A percentile compares a stretch with the other conserved stretches of the same genome.
phyloP scores from a whole-genome alignment of 2,113 vertebrate genomes.

The Sylvia atricapilla region DNA sequence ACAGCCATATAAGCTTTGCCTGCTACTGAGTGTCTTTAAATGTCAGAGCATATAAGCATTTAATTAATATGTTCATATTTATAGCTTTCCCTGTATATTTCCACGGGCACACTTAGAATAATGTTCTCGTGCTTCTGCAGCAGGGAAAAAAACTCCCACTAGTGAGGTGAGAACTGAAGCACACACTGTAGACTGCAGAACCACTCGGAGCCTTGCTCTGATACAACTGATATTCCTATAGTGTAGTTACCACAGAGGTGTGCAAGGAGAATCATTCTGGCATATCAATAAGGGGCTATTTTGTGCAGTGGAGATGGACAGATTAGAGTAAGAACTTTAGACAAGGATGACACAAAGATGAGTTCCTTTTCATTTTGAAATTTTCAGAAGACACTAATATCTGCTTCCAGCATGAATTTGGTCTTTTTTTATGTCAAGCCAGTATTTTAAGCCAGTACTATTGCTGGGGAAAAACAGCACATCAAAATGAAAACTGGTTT shows the following conservation, averaged over 20 bases:
- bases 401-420: neutral
- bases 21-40: neutral
- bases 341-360: neutral
- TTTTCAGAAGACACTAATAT: neutral
- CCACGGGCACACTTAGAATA: neutral
- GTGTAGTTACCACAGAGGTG: neutral
- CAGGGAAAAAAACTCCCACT: neutral
- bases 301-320: neutral
- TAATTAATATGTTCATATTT: neutral
- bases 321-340: neutral
- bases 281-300: neutral
- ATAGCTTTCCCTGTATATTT: neutral
- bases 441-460: neutral
- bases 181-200: neutral
- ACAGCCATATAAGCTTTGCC: neutral
- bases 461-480: neutral
- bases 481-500: constrained; percentile 21
- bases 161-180: neutral
- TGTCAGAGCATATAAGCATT: neutral
- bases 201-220: neutral
- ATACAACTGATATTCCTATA: neutral
- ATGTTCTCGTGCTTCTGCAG: neutral
- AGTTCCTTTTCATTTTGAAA: neutral
- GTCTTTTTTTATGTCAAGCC: neutral
- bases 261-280: neutral